phyloP scores from a whole-genome alignment of 2,113 vertebrate species.

The Notothenia rossii region DNA sequence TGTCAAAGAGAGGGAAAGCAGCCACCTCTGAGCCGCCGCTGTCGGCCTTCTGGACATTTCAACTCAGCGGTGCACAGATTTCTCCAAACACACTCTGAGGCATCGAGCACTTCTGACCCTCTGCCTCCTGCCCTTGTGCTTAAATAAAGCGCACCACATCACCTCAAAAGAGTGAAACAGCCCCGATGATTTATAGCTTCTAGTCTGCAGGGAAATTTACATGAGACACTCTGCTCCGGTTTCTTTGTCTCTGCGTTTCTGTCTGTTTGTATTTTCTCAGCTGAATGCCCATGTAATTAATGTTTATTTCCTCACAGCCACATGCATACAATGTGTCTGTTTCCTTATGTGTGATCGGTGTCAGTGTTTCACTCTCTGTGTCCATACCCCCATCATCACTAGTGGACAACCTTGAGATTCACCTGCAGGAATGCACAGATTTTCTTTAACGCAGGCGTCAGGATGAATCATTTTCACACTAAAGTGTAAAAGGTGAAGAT shows the following conservation, averaged over 20 bases:
- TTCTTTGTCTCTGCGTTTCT: constrained; percentile 24
- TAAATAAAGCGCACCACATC: constrained; percentile 22
- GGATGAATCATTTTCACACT: neutral
- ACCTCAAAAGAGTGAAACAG: constrained; percentile 20
- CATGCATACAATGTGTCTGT: constrained; percentile 40
- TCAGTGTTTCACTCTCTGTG: constrained; percentile 44
- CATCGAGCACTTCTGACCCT: constrained; percentile 37
- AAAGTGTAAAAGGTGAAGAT: too few species aligned
- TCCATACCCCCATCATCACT: constrained; percentile 54
- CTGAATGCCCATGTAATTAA: constrained; percentile 36
- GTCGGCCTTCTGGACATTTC: constrained; percentile 43
- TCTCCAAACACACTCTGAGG: constrained; percentile 41
- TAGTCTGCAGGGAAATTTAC: constrained; percentile 13
- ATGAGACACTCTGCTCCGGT: neutral
- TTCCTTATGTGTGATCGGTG: constrained; percentile 63
- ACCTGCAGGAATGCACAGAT: constrained; percentile 22
- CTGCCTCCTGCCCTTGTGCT: neutral
- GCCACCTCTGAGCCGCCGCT: constrained; percentile 32
- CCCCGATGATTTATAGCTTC: constrained; percentile 20
- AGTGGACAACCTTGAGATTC: constrained; percentile 56
- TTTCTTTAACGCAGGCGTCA: neutral
- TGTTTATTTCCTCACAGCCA: constrained; percentile 52
- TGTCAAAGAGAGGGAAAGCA: constrained; percentile 46
- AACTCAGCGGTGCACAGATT: constrained; percentile 25
- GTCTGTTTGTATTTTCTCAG: constrained; percentile 47